phyloP scores from a whole-genome alignment of 2,888 invertebrate genomes.

The Trypoxylon attenuatum region DNA sequence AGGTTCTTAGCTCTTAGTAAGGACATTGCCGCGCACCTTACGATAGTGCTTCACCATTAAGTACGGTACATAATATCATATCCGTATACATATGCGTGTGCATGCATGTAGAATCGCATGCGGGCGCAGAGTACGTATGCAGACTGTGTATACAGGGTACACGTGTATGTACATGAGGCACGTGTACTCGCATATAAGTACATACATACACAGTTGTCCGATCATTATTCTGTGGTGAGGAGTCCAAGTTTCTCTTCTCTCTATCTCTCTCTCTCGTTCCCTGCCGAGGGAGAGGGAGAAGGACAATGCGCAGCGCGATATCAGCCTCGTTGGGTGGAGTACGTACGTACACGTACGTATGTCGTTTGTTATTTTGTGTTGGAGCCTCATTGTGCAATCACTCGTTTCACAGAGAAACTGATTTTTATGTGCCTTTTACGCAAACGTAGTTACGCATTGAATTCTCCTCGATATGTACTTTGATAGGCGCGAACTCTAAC shows the following conservation, averaged over 20 bases:
- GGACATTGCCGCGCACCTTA: constrained; percentile 58
- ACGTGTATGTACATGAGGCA: constrained; percentile 40
- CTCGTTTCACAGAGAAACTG: constrained; percentile 53
- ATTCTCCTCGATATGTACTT: constrained; percentile 52
- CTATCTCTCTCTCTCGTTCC: too few species aligned
- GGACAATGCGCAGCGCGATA: constrained; percentile 52
- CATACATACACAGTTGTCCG: too few species aligned
- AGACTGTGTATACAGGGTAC: constrained; percentile 41
- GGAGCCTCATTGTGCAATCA: constrained; percentile 51
- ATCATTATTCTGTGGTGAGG: constrained; percentile 57
- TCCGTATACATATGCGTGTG: constrained; percentile 52
- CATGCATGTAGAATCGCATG: constrained; percentile 46
- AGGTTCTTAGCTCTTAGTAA: constrained; percentile 48
- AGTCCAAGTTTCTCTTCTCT: too few species aligned
- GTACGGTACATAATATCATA: constrained; percentile 57
- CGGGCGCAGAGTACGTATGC: constrained; percentile 31
- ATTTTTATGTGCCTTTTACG: constrained; percentile 58
- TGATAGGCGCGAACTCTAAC: constrained; percentile 45
- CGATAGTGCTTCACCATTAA: constrained; percentile 55
- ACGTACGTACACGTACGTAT: background rate
- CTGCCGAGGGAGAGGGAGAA: constrained; percentile 8
- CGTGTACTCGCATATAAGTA: constrained; percentile 47
- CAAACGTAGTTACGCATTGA: constrained; percentile 52
- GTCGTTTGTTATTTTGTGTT: constrained; percentile 44
- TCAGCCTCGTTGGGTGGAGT: constrained; percentile 23